These are phyloP conservation scores for Actias luna DNA, from an alignment of 2,888 invertebrate species.

Conservation along the genomic window DNA sequence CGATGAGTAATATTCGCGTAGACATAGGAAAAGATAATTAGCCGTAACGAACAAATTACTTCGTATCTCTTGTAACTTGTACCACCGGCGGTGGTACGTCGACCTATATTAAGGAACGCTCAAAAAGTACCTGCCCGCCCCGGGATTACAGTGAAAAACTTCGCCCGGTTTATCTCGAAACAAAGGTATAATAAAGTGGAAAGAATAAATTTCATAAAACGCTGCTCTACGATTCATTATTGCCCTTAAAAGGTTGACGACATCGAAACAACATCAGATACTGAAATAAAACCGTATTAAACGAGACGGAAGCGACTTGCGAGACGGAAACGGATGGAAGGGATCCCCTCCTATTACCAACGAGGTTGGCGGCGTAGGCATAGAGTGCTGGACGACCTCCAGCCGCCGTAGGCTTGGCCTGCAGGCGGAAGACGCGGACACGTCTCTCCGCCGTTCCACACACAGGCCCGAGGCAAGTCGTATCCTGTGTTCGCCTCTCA, in stretches of 20 bases:
- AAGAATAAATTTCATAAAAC: slow-evolving; percentile 27
- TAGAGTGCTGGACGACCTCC: too few species aligned
- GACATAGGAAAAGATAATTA: background rate
- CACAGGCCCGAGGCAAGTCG: too few species aligned
- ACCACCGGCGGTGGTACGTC: slow-evolving; percentile 14
- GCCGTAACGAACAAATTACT: background rate
- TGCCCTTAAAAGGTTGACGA: background rate
- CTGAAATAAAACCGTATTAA: too few species aligned
- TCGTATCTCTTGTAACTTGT: slow-evolving; percentile 20
- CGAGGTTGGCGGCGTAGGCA: too few species aligned
- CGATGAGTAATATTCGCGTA: too few species aligned
- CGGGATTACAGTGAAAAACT: slow-evolving; percentile 24
- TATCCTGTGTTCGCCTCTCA: too few species aligned
- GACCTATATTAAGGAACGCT: slow-evolving; percentile 31
- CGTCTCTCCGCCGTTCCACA: too few species aligned
- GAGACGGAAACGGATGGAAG: too few species aligned
- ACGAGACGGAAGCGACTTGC: too few species aligned
- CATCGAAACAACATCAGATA: background rate
- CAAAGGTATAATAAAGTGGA: slow-evolving; percentile 29
- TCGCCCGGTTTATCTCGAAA: slow-evolving; percentile 25
- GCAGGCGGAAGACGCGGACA: too few species aligned
- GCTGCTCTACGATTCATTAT: slow-evolving; percentile 6
- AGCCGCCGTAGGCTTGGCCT: too few species aligned
- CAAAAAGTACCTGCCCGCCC: slow-evolving; percentile 20
- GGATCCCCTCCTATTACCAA: too few species aligned